Base-by-base conservation (phyloP, 2,113 vertebrate genomes). In the Centropristis striata region DNA sequence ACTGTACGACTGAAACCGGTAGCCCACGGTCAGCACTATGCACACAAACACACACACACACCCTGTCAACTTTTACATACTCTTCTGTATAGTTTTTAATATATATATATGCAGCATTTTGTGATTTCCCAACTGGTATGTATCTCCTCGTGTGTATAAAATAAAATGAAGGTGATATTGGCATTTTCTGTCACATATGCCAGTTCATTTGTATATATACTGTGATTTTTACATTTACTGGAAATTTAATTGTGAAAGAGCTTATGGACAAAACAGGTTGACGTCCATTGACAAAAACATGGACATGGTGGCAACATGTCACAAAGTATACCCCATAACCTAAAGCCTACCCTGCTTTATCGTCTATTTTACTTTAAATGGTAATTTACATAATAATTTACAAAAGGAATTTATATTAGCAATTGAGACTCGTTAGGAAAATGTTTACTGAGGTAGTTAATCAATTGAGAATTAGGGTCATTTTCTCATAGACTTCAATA, bases 1-100 rank as follows among this genome's bases (percentile, higher is more conserved):
- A 94, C 47, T 89, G 41, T 0, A 32, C 71, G 0, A 23, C 64
- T 13, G 94, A 96, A 53, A 67, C 81, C 1, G 84, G 90, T 0
- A 36, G 80, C 72, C 86, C 92, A 41, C 75, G 94, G 96, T 97
- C 67, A 83, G 94, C 63, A 28, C 13, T 15, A 64, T 39, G 73
- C 27, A 65, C 41, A 44, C 39, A 21, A 54, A 80, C 36, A 57
- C 39, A 71, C 49, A 78, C 14, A 60, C 47, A 50, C 16, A 50
- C 49, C 14, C 53, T 36, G 18, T 11, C 32, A 1, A 37, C 57
- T 8, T 21, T 61, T 10, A 16, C 25, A 18, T 0, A 8, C 36
- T 39, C 37, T 36, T 58, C 1, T 58, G 5, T n/a, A 3, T 0
- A 53, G 11, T 21, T 53, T 23, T 23, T 14, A n/a, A n/a, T n/a